A percentile compares a stretch with the other conserved stretches of the same genome.
These are phyloP conservation scores for Hypercompe scribonia DNA, from an alignment of 2,888 invertebrate species.

Conservation along the genomic window DNA sequence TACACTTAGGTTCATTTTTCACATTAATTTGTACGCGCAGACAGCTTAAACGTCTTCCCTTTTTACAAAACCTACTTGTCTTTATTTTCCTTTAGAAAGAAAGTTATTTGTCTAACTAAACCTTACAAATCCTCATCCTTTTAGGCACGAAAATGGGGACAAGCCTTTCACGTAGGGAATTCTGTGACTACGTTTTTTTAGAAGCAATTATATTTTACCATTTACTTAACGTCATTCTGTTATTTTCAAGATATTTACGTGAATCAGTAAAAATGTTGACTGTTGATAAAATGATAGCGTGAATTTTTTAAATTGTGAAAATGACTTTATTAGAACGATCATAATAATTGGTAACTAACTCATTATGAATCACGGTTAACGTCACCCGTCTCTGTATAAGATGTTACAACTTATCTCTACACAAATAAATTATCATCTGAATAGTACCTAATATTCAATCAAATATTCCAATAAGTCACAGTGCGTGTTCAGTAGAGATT, in stretches of 20 bases:
- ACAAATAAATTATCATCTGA: slow-evolving; percentile 1
- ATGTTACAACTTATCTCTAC: background rate
- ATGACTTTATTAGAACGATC: too few species aligned
- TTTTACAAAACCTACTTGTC: slow-evolving; percentile 35
- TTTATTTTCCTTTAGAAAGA: slow-evolving; percentile 45
- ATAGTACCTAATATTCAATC: slow-evolving; percentile 1
- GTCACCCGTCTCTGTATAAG: background rate
- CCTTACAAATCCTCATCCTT: slow-evolving; percentile 51
- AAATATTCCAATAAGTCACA: slow-evolving; percentile 19
- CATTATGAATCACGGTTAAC: background rate
- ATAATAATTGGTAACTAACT: background rate
- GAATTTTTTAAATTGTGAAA: too few species aligned
- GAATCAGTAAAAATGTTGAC: background rate
- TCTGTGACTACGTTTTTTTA: slow-evolving; percentile 26
- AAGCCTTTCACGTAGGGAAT: slow-evolving; percentile 30
- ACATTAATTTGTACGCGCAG: slow-evolving; percentile 46
- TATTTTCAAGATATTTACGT: background rate
- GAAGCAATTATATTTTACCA: background rate
- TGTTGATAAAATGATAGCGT: too few species aligned
- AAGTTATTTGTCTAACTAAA: slow-evolving; percentile 52
- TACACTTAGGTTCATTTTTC: slow-evolving; percentile 55
- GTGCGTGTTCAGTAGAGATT: slow-evolving; percentile 25
- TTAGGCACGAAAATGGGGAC: slow-evolving; percentile 31
- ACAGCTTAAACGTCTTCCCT: slow-evolving; percentile 25
- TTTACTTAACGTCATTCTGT: too few species aligned